Conservation (phyloP, 2,113 vertebrate genomes). For the Poeciliopsis retropinna region DNA sequence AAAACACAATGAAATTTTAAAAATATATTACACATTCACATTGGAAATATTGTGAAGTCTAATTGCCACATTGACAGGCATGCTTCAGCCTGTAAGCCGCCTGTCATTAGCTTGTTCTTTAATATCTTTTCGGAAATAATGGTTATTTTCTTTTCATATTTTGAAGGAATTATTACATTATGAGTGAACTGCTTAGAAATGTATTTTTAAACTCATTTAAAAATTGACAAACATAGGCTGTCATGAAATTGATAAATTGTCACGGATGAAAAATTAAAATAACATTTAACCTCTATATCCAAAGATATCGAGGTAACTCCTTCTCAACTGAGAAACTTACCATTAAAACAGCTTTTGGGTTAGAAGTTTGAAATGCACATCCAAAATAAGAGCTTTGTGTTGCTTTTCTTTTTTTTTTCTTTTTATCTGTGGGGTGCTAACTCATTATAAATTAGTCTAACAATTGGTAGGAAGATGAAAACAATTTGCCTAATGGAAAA, state of each 20-base stretch:
- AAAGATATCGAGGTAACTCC: neutral
- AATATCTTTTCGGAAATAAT: too few species aligned
- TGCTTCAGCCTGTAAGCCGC: too few species aligned
- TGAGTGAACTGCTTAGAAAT: too few species aligned
- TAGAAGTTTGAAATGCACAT: neutral
- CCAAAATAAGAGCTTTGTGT: neutral
- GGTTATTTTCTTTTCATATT: too few species aligned
- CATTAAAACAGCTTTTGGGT: neutral
- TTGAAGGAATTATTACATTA: too few species aligned
- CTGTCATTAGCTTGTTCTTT: too few species aligned
- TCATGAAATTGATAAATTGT: neutral
- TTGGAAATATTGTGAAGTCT: too few species aligned
- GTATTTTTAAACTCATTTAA: too few species aligned
- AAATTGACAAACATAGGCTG: neutral
- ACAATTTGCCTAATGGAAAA: slow-evolving; percentile 75
- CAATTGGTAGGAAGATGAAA: slow-evolving; percentile 35
- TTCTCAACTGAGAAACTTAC: neutral
- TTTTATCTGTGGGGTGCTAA: neutral
- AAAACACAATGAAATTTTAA: too few species aligned
- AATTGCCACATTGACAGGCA: too few species aligned
- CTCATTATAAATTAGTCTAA: slow-evolving; percentile 39
- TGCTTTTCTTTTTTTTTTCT: neutral
- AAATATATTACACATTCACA: too few species aligned
- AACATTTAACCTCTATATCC: neutral
- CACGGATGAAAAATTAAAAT: neutral